Percentiles rank a stretch among this genome's conserved stretches.
Evolutionary conservation across 2,113 vertebrate genomes (phyloP).

Genomic region (Tauraco erythrolophus): DNA sequence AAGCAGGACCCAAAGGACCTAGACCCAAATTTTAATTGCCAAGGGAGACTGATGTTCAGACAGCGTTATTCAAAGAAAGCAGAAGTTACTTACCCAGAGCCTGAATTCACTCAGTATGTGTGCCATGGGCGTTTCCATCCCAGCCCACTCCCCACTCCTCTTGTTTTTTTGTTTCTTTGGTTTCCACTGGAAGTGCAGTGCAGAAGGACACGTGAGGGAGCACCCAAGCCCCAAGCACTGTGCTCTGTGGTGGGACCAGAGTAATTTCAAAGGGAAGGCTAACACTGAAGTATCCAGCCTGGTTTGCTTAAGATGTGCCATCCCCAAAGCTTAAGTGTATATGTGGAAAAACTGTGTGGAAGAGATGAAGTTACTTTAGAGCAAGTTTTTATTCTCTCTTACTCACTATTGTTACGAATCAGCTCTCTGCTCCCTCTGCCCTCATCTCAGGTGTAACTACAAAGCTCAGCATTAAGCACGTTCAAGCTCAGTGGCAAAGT

Average conservation of each 20-base stretch:
- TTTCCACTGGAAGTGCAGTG: neutral
- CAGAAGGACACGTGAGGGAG: neutral
- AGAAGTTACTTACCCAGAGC: neutral
- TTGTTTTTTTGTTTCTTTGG: neutral
- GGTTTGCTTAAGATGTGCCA: neutral
- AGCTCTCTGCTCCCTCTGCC: neutral
- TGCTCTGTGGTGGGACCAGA: neutral
- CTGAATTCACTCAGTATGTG: neutral
- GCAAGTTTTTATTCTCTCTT: neutral
- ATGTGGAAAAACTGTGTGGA: neutral
- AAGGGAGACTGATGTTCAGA: neutral
- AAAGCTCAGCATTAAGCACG: neutral
- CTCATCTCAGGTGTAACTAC: neutral
- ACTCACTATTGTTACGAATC: fast-evolving
- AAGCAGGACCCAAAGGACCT: neutral
- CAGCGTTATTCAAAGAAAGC: neutral
- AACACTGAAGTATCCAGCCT: neutral
- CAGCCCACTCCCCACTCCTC: neutral
- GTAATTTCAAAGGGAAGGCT: neutral
- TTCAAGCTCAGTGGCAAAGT: neutral
- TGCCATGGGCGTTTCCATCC: fast-evolving
- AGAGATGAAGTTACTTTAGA: neutral
- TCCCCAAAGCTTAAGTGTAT: neutral
- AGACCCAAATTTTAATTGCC: neutral
- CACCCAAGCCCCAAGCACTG: neutral